Evolutionary conservation across 2,888 invertebrate genomes (phyloP).

Genomic region (Tetanocera ferruginea): DNA sequence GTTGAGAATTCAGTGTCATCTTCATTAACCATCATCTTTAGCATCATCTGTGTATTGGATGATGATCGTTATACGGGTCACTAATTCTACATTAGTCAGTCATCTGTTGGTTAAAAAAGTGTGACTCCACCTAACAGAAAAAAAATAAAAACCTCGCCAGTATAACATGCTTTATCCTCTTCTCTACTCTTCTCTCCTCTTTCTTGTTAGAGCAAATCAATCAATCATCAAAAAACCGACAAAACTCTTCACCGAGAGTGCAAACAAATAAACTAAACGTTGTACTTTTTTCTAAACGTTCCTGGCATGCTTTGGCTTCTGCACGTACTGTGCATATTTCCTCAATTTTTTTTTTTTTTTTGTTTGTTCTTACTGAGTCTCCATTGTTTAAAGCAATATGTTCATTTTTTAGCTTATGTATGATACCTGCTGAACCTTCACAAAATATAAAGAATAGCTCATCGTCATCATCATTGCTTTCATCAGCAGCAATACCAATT

Average conservation of each 20-base stretch:
- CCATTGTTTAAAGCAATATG: background rate
- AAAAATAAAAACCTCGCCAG: slow-evolving; percentile 6
- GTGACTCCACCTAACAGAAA: background rate
- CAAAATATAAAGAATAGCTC: slow-evolving; percentile 16
- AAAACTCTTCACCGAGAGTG: slow-evolving; percentile 32
- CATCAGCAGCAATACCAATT: slow-evolving; percentile 68
- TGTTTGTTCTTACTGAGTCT: background rate
- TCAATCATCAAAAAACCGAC: slow-evolving; percentile 38
- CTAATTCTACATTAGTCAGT: slow-evolving; percentile 46
- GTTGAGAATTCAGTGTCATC: slow-evolving; percentile 34
- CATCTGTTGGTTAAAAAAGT: slow-evolving; percentile 21
- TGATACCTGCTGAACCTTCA: slow-evolving; percentile 49
- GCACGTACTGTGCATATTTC: background rate
- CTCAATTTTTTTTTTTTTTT: background rate
- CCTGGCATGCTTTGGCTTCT: background rate
- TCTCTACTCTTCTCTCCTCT: background rate
- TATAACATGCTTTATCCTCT: background rate
- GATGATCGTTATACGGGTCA: slow-evolving; percentile 19
- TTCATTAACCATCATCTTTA: slow-evolving; percentile 30
- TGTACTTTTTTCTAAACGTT: background rate
- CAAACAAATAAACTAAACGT: background rate
- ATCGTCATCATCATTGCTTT: slow-evolving; percentile 59
- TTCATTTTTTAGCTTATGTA: slow-evolving; percentile 11
- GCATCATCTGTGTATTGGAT: slow-evolving; percentile 1
- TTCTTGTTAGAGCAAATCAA: slow-evolving; percentile 29